These are phyloP conservation scores for Drosophila seguyi DNA, from an alignment of 1,140 invertebrate species.

Conservation along the genomic window DNA sequence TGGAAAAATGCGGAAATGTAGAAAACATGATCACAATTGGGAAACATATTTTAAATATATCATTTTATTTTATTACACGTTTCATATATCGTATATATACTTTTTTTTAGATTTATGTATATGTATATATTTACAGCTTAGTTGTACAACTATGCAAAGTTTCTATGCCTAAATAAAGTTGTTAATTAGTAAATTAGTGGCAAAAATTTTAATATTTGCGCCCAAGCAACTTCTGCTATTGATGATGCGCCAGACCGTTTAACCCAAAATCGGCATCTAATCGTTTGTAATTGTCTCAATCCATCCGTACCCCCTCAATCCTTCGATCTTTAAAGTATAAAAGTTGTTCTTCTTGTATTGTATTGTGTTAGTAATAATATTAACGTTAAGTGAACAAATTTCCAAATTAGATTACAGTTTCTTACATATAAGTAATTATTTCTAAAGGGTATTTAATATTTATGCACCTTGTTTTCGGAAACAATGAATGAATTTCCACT, in stretches of 20 bases:
- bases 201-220: slow-evolving; percentile 69
- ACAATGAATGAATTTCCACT: slow-evolving; percentile 46
- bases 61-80: slow-evolving; percentile 77
- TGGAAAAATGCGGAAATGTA: no score
- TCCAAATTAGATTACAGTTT: slow-evolving; percentile 62
- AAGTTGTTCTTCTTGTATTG: slow-evolving; percentile 40
- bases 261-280: slow-evolving; percentile 25
- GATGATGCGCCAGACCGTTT: slow-evolving; percentile 15
- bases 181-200: slow-evolving; percentile 70
- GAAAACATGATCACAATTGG: background rate
- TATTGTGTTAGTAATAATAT: slow-evolving; percentile 51
- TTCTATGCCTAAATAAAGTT: slow-evolving; percentile 63
- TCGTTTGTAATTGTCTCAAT: slow-evolving; percentile 28
- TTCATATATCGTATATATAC: slow-evolving; percentile 79
- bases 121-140: slow-evolving; percentile 80
- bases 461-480: slow-evolving; percentile 62
- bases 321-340: slow-evolving; percentile 58
- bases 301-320: slow-evolving; percentile 44
- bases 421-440: slow-evolving; percentile 40
- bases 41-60: slow-evolving; percentile 79
- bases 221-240: slow-evolving; percentile 26
- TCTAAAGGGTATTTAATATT: slow-evolving; percentile 19
- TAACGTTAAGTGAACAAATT: slow-evolving; percentile 51
- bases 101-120: slow-evolving; percentile 63
- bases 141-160: slow-evolving; percentile 69